Evolutionary conservation across 1,140 invertebrate species (phyloP), one percentile per base, ranked within the genome.

Genomic region (Galleria mellonella): DNA sequence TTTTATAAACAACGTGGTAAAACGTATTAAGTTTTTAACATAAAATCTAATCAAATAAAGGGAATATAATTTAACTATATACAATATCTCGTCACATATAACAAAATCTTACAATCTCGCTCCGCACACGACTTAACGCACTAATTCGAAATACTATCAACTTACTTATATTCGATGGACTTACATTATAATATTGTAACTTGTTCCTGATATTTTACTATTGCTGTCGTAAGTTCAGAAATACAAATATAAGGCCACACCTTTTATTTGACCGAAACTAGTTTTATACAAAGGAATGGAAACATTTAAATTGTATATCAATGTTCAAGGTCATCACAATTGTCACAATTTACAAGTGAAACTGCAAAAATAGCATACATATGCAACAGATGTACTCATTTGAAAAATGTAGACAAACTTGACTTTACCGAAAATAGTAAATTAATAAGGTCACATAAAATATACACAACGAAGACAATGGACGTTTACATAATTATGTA

Each of bases 51-150:
- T 56, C 48, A 55, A 60, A 63, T 60, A 64, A 65, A 69, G 53
- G n/a, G 62, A 69, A 72, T 75, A 75, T 77, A 77, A 76, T 76
- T 77, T 72, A 74, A 59, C 60, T 68, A 73, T 72, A 66, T 71
- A 70, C 65, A 74, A 61, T 55, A 69, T 60, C 60, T 58, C 39
- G 44, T 61, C 47, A 67, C 13, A 44, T 36, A 29, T 30, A 44
- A 44, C 42, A 44, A 44, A 44, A 29, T 44, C 41, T 44, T 13
- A 32, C 17, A 35, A 10, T 36, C 35, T 12, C 35, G 15, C 28
- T 29, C 32, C 15, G 17, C 33, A 36, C 42, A 44, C 27, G 11
- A 14, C 43, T 38, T 46, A 38, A 10, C 27, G 32, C 28, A 14
- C 43, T 50, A 52, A 48, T 43, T 51, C 29, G 35, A 49, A 54